These are phyloP conservation scores for Sycophila texana DNA, from an alignment of 2,888 invertebrate genomes.

Conservation along the genomic window DNA sequence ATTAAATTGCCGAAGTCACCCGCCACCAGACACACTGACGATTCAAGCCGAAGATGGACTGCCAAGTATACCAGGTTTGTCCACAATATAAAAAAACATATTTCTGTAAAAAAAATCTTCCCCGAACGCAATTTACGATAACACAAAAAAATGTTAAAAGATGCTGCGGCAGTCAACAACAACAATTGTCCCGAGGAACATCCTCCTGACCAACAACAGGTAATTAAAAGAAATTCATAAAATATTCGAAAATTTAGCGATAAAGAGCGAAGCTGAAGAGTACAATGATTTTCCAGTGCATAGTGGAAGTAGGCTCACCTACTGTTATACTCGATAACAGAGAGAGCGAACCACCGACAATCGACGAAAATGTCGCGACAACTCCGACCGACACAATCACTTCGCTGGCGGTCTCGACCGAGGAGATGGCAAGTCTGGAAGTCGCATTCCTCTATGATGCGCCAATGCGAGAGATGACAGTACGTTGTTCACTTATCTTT, in stretches of 20 bases:
- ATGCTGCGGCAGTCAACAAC: slow-evolving; percentile 57
- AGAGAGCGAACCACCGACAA: slow-evolving; percentile 65
- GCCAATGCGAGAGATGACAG: slow-evolving; percentile 93
- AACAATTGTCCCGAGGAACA: slow-evolving; percentile 63
- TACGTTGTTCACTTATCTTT: slow-evolving; percentile 47
- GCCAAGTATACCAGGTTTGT: slow-evolving; percentile 66
- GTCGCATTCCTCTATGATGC: slow-evolving; percentile 93
- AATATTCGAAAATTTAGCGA: not conserved
- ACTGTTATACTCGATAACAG: slow-evolving; percentile 67
- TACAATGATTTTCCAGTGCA: slow-evolving; percentile 64
- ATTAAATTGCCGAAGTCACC: slow-evolving; percentile 72
- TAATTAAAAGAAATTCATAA: slow-evolving; percentile 8
- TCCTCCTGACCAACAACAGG: slow-evolving; percentile 60
- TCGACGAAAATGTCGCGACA: slow-evolving; percentile 72
- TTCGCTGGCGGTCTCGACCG: slow-evolving; percentile 65
- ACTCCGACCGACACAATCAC: slow-evolving; percentile 74
- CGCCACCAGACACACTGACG: slow-evolving; percentile 71
- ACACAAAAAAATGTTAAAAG: slow-evolving; percentile 56
- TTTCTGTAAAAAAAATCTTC: not conserved
- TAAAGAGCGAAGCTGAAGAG: slow-evolving; percentile 3
- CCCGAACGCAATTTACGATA: not conserved
- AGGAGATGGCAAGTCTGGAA: slow-evolving; percentile 83
- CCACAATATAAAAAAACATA: not conserved
- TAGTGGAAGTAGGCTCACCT: slow-evolving; percentile 71
- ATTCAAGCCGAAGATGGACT: slow-evolving; percentile 77